A percentile compares a stretch with the other conserved stretches of the same genome.
These are phyloP conservation scores for Montipora cactus DNA, from an alignment of 64 coral and sea anemone species.

Conservation along the genomic window DNA sequence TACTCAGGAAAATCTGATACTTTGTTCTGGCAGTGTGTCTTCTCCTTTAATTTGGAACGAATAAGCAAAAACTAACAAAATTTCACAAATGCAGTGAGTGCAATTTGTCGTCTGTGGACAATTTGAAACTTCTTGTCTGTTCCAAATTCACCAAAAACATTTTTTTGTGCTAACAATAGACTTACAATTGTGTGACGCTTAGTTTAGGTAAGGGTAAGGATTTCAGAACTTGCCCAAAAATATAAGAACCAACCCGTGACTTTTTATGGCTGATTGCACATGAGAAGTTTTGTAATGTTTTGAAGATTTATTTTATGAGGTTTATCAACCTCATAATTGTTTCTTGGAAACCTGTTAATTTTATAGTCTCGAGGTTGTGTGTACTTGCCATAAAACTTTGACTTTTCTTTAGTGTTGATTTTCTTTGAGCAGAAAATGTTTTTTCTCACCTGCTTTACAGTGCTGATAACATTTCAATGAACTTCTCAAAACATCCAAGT, in stretches of 20 bases:
- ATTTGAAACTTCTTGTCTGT: not conserved
- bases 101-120: too few relatives aligned
- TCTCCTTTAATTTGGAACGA: not conserved
- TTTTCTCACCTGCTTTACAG: too few relatives aligned
- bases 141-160: constrained; percentile 1
- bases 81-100: too few relatives aligned
- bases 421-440: too few relatives aligned
- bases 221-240: constrained; percentile 16
- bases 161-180: not conserved
- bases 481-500: too few relatives aligned
- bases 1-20: constrained; percentile 7
- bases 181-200: not conserved
- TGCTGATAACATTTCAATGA: too few relatives aligned
- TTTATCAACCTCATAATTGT: too few relatives aligned
- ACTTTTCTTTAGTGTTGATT: too few relatives aligned
- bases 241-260: not conserved
- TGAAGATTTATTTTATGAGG: not conserved
- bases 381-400: too few relatives aligned
- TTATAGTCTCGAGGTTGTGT: too few relatives aligned
- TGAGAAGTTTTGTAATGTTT: not conserved
- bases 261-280: constrained; percentile 16
- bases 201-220: not conserved
- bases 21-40: not conserved
- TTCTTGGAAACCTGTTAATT: too few relatives aligned
- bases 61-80: too few relatives aligned